Conservation (phyloP, 2,888 invertebrate species). For the Pristionchus maxplancki region DNA sequence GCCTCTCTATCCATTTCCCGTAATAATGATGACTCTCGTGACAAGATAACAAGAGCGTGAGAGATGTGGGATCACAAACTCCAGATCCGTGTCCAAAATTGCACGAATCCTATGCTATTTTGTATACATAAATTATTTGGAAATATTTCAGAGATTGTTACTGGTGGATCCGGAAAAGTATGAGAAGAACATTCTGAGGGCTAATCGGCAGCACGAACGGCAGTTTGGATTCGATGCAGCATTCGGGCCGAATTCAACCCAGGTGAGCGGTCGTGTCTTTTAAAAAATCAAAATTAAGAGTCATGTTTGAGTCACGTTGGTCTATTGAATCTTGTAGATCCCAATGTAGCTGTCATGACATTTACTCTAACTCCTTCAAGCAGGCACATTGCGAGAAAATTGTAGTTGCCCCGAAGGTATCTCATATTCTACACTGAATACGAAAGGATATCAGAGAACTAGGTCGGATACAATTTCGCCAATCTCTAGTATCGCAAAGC, state of each 20-base stretch:
- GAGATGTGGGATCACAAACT: not conserved
- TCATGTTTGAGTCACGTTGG: too few relatives aligned
- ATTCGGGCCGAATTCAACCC: conserved; percentile 89
- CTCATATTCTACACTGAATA: not conserved
- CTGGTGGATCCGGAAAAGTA: conserved; percentile 83
- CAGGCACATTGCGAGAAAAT: not conserved
- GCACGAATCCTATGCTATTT: not conserved
- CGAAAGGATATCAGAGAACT: conserved; percentile 17
- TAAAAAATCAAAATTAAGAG: not conserved
- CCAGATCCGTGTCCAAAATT: too few relatives aligned
- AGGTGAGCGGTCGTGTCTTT: conserved; percentile 81
- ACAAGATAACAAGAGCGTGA: not conserved
- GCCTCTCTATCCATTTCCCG: conserved; percentile 48
- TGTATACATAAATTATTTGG: too few relatives aligned
- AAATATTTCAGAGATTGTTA: conserved; percentile 84
- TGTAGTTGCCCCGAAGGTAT: not conserved
- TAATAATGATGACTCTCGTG: conserved; percentile 6
- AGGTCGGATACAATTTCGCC: not conserved
- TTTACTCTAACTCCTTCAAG: not conserved
- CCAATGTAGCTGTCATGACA: not conserved
- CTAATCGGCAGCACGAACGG: conserved; percentile 85
- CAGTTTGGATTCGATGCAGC: conserved; percentile 92
- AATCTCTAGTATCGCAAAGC: not conserved
- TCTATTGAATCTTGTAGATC: too few relatives aligned
- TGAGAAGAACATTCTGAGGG: conserved; percentile 83